These are phyloP conservation scores for Xiphophorus birchmanni DNA, from an alignment of 2,797 vertebrate species.

Conservation along the genomic window DNA sequence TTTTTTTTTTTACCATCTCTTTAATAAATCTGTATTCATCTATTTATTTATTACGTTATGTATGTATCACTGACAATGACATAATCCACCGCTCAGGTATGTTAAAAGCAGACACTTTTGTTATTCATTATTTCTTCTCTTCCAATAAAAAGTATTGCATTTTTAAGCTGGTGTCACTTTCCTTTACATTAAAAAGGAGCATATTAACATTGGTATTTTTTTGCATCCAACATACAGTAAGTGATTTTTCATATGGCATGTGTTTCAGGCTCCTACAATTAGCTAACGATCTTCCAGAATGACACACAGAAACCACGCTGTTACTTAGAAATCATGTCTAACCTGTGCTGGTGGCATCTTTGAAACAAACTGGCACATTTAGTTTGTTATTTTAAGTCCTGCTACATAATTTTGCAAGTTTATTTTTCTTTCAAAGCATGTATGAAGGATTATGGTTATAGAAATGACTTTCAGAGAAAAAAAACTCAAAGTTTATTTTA, in stretches of 20 bases:
- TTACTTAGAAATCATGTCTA: not conserved
- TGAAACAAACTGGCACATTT: not conserved
- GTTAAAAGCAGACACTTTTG: not conserved
- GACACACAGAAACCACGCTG: not conserved
- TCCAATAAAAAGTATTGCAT: slow-evolving; percentile 2
- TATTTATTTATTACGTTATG: not conserved
- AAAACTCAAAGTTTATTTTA: not conserved
- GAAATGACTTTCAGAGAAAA: slow-evolving; percentile 3
- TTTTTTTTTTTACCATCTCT: not conserved
- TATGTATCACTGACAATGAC: not conserved
- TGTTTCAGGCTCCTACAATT: not conserved
- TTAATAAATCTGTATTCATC: not conserved
- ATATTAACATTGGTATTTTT: not conserved
- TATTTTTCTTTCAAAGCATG: not conserved
- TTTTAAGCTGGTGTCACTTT: slow-evolving; percentile 5
- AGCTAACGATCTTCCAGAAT: not conserved
- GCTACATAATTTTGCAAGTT: slow-evolving; percentile 17
- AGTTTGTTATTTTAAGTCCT: not conserved
- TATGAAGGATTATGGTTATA: not conserved
- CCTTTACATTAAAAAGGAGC: not conserved
- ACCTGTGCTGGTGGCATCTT: slow-evolving; percentile 2
- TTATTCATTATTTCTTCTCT: not conserved
- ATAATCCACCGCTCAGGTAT: not conserved
- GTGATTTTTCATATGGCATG: not conserved
- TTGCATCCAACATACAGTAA: slow-evolving; percentile 2